Conservation (phyloP, 1,140 invertebrate species). For the Brachionus koreanus region DNA sequence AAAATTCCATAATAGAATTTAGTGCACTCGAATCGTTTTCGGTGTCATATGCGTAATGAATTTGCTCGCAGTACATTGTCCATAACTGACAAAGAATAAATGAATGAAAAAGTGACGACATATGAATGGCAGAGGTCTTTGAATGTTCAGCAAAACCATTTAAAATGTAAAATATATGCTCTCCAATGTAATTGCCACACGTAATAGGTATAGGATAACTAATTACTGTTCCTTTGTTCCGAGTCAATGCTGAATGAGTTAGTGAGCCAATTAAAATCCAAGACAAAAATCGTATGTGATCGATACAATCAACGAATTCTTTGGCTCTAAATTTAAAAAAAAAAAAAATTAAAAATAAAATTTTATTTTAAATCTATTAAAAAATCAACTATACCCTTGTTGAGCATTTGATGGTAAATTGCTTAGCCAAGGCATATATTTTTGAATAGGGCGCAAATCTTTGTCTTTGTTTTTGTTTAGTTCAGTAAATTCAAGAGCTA, state of each 20-base stretch:
- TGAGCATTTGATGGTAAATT: conserved; percentile 76
- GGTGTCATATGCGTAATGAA: conserved; percentile 65
- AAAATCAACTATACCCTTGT: conserved; percentile 67
- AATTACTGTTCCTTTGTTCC: conserved; percentile 51
- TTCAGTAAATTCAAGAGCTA: conserved; percentile 84
- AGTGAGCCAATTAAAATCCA: conserved; percentile 92
- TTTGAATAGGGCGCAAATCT: conserved; percentile 64
- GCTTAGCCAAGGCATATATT: conserved; percentile 87
- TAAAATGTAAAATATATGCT: conserved; percentile 87
- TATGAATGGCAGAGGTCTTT: conserved; percentile 75
- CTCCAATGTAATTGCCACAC: conserved; percentile 87
- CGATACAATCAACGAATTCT: conserved; percentile 90
- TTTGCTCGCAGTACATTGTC: conserved; percentile 94
- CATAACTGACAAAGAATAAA: conserved; percentile 75
- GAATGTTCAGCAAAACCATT: conserved; percentile 92
- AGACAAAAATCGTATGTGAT: conserved; percentile 84
- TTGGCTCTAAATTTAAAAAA: conserved; percentile 65
- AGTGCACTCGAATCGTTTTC: conserved; percentile 55
- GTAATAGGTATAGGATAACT: conserved; percentile 90
- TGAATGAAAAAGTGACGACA: conserved; percentile 74
- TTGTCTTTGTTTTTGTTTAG: conserved; percentile 34
- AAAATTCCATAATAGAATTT: conserved; percentile 87
- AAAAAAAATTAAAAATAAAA: conserved; percentile 58
- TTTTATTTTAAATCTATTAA: conserved; percentile 46
- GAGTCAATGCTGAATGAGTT: conserved; percentile 72